Percentiles rank a stretch among this genome's conserved stretches.
phyloP scores from a whole-genome alignment of 2,888 invertebrate genomes.

The Pollenia griseotomentosa region DNA sequence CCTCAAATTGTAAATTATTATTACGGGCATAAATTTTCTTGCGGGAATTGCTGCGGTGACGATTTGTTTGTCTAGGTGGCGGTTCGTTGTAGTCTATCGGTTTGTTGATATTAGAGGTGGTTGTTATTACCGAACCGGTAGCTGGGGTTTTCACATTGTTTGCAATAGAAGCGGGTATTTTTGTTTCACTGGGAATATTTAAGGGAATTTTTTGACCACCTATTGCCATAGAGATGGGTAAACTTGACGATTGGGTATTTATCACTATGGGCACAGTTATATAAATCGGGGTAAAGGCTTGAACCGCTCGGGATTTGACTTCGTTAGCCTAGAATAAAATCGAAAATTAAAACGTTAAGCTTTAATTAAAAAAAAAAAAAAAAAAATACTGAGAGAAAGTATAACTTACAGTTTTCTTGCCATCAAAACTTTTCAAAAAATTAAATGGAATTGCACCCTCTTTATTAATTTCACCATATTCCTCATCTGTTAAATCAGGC shows the following conservation, averaged over 20 bases:
- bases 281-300: slow-evolving; percentile 74
- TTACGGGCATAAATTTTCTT: slow-evolving; percentile 73
- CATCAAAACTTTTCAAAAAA: slow-evolving; percentile 76
- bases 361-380: background rate
- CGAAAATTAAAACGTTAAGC: background rate
- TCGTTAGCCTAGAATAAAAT: background rate
- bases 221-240: slow-evolving; percentile 77
- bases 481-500: slow-evolving; percentile 77
- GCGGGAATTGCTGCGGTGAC: slow-evolving; percentile 77
- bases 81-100: slow-evolving; percentile 74
- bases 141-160: slow-evolving; percentile 31
- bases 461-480: slow-evolving; percentile 74
- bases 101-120: slow-evolving; percentile 77
- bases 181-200: background rate
- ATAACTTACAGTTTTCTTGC: slow-evolving; percentile 41
- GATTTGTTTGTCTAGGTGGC: slow-evolving; percentile 74
- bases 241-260: slow-evolving; percentile 73
- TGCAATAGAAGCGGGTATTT: background rate
- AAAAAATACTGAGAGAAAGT: background rate
- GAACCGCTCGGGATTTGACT: background rate
- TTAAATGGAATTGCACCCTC: slow-evolving; percentile 77
- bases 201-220: slow-evolving; percentile 76
- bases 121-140: slow-evolving; percentile 8
- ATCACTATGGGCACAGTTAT: slow-evolving; percentile 80
- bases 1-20: slow-evolving; percentile 18